These are phyloP conservation scores for Tor tambroides DNA, from an alignment of 2,113 vertebrate genomes.

Conservation along the genomic window DNA sequence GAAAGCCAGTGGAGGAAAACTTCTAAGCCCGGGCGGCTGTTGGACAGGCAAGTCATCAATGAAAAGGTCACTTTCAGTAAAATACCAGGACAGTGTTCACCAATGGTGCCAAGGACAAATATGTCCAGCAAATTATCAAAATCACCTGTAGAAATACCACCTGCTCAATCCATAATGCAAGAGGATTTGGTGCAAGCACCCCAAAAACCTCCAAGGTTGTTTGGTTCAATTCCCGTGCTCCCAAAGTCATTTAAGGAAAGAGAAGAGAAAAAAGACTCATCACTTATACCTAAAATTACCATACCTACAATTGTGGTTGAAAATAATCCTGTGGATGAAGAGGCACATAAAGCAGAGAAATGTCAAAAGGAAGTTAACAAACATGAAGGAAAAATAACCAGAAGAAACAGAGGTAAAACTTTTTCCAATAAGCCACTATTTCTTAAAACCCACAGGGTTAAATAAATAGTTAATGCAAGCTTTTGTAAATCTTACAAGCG, in stretches of 20 bases:
- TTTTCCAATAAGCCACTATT: slow-evolving; percentile 73
- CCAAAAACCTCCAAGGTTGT: slow-evolving; percentile 41
- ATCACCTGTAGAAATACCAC: background rate
- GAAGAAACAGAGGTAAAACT: slow-evolving; percentile 76
- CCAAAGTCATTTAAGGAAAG: slow-evolving; percentile 50
- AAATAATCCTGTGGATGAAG: slow-evolving; percentile 67
- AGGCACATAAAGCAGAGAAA: slow-evolving; percentile 65
- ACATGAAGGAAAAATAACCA: slow-evolving; percentile 66
- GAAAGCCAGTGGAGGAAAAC: slow-evolving; percentile 38
- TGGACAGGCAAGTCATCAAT: slow-evolving; percentile 61
- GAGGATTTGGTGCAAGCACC: slow-evolving; percentile 35
- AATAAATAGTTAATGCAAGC: background rate
- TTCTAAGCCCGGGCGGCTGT: slow-evolving; percentile 34
- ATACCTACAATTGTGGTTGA: slow-evolving; percentile 72
- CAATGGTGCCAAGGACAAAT: slow-evolving; percentile 65
- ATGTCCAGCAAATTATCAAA: slow-evolving; percentile 58
- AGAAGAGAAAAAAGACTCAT: slow-evolving; percentile 58
- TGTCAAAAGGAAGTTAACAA: slow-evolving; percentile 11
- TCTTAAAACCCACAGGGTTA: slow-evolving; percentile 68
- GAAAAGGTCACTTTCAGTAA: slow-evolving; percentile 69
- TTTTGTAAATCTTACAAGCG: background rate
- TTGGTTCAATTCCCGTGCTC: slow-evolving; percentile 26
- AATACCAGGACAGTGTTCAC: slow-evolving; percentile 70
- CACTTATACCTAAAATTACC: slow-evolving; percentile 52
- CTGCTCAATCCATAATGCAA: background rate